phyloP scores from a whole-genome alignment of 2,888 invertebrate genomes.

The Nectonema munidae region DNA sequence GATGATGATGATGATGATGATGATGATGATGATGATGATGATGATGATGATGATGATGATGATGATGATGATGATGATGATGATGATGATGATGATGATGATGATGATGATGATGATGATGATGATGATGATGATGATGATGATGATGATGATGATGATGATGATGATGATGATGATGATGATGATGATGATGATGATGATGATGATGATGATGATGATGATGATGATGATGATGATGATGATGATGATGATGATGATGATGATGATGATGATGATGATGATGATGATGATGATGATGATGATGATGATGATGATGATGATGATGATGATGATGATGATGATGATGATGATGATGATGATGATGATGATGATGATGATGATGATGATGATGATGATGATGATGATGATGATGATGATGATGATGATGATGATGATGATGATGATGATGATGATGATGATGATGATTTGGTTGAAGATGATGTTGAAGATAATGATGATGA shows the following conservation, averaged over 20 bases:
- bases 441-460: not conserved
- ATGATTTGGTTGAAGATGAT: not conserved
- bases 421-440: not conserved
- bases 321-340: not conserved
- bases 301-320: not conserved
- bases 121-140: constrained; percentile 15
- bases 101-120: constrained; percentile 13
- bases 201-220: not conserved
- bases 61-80: constrained; percentile 13
- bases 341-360: not conserved
- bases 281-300: not conserved
- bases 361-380: not conserved
- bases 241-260: not conserved
- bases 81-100: constrained; percentile 16
- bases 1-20: constrained; percentile 16
- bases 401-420: not conserved
- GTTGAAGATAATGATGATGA: not conserved
- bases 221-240: not conserved
- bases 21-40: constrained; percentile 11
- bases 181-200: not conserved
- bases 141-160: constrained; percentile 2
- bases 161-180: not conserved
- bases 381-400: not conserved
- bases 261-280: not conserved
- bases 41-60: constrained; percentile 16